Base-by-base conservation (phyloP, 2,113 vertebrate genomes). In the Chunga burmeisteri region DNA sequence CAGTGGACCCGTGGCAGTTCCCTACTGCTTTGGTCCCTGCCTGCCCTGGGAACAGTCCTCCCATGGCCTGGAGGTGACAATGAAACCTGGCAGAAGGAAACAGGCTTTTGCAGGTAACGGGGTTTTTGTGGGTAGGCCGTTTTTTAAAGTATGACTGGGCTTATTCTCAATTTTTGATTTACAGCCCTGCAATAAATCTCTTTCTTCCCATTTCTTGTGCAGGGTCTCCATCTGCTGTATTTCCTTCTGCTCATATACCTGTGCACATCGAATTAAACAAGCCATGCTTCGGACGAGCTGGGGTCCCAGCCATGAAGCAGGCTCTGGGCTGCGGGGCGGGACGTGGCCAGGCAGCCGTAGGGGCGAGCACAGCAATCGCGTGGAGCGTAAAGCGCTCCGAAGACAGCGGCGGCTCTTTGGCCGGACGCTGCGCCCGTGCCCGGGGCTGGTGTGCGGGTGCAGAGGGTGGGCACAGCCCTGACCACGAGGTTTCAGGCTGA, bases 271-370 rank as follows among this genome's bases (percentile, higher is more conserved):
- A 72, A 34, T 62, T 13, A 36, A 42, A 47, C 7, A 20, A 42
- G 19, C 32, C 2, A 2, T 4, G 27, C 16, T 50, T 44, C 0
- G 3, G 32, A 53, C 0, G 2, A 75, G 18, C 16, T 38, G 0
- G 0, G 32, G 34, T 38, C 30, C 29, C 52, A 1, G 9, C 17
- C 32, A 21, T 0, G 19, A 21, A 40, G 61, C 29, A 66, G 59
- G 11, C 19, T 3, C 11, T 5, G 11, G 46, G 30, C 36, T 2
- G 2, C 2, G 4, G 55, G 36, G 66, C 67, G 23, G 8, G 23
- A 34, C 30, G 3, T 1, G 32, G 56, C 38, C 47, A 12, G 32
- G 4, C 10, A 38, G 58, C 59, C 26, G 13, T 0, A 6, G 58
- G 30, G 34, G 8, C 2, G 16, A 70, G 30, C 34, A 52, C 22